Evolutionary conservation across 2,888 invertebrate genomes (phyloP).

Genomic region (Dynastes hyllus): DNA sequence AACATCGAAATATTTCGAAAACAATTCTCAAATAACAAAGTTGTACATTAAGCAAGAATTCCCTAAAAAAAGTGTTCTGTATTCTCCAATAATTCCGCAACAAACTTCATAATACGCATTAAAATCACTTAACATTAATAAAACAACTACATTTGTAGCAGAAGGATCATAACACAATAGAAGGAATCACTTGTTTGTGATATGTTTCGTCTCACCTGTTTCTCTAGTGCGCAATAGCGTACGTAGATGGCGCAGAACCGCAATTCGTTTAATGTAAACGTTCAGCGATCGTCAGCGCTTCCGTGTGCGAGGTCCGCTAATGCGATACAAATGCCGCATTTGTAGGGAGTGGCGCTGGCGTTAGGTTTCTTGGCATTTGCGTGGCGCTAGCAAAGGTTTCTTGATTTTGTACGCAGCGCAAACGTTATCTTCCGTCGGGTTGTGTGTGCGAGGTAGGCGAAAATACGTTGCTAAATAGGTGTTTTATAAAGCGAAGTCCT

Average conservation of each 20-base stretch:
- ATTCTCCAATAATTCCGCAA: too few relatives aligned
- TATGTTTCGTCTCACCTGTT: constrained; percentile 35
- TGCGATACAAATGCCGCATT: neutral
- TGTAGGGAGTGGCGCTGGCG: constrained; percentile 11
- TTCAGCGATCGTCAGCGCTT: neutral
- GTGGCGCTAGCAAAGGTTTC: neutral
- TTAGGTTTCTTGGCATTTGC: neutral
- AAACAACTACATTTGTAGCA: neutral
- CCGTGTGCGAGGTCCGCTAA: constrained; percentile 6
- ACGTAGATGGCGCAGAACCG: constrained; percentile 33
- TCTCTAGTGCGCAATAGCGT: constrained; percentile 33
- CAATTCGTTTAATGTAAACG: constrained; percentile 5
- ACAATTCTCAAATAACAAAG: too few relatives aligned
- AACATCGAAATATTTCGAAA: too few relatives aligned
- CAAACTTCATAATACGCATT: neutral
- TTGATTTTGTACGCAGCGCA: constrained; percentile 9
- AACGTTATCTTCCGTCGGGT: too few relatives aligned
- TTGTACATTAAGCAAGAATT: too few relatives aligned
- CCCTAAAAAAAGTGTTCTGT: too few relatives aligned
- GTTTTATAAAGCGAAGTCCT: too few relatives aligned
- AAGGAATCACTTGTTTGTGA: neutral
- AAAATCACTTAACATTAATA: neutral
- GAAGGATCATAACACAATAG: too few relatives aligned
- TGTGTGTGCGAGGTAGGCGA: too few relatives aligned
- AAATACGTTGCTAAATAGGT: too few relatives aligned